These are phyloP conservation scores for Odontamblyopus rebecca DNA, from an alignment of 2,797 vertebrate species.

Conservation along the genomic window DNA sequence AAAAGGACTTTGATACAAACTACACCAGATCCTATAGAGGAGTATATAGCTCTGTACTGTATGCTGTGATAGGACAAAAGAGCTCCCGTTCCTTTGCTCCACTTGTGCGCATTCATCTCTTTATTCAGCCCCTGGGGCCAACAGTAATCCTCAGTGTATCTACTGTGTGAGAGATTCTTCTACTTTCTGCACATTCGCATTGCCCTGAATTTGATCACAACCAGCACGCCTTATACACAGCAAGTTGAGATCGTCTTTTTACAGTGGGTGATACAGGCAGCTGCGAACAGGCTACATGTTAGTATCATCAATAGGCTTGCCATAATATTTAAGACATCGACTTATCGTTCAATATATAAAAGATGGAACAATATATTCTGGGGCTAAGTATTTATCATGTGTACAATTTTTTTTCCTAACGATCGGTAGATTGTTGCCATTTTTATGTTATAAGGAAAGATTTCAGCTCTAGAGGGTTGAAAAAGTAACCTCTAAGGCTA, in stretches of 20 bases:
- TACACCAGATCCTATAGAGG: constrained; percentile 28
- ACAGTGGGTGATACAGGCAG: constrained; percentile 11
- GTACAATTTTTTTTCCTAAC: no score
- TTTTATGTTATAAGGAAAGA: no score
- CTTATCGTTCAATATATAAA: no score
- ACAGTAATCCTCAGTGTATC: constrained; percentile 35
- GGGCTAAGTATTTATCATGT: no score
- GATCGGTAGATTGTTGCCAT: no score
- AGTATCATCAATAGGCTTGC: constrained; percentile 21
- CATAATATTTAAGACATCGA: background rate
- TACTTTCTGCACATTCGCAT: constrained; percentile 30
- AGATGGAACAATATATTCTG: no score
- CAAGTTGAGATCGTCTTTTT: constrained; percentile 18
- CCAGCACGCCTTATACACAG: constrained; percentile 25
- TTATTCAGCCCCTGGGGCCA: constrained; percentile 42
- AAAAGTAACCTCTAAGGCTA: no score
- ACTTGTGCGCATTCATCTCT: constrained; percentile 49
- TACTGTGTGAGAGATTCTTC: constrained; percentile 11
- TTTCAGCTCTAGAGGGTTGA: no score
- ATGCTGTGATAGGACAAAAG: constrained; percentile 32
- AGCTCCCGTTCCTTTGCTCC: constrained; percentile 34
- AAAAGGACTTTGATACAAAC: constrained; percentile 43
- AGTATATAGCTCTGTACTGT: constrained; percentile 10
- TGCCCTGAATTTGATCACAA: constrained; percentile 49
- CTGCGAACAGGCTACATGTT: constrained; percentile 18